Percentiles rank a stretch among this genome's conserved stretches.
These are phyloP conservation scores for Spialia ferax DNA, from an alignment of 2,888 invertebrate genomes.

Conservation along the genomic window DNA sequence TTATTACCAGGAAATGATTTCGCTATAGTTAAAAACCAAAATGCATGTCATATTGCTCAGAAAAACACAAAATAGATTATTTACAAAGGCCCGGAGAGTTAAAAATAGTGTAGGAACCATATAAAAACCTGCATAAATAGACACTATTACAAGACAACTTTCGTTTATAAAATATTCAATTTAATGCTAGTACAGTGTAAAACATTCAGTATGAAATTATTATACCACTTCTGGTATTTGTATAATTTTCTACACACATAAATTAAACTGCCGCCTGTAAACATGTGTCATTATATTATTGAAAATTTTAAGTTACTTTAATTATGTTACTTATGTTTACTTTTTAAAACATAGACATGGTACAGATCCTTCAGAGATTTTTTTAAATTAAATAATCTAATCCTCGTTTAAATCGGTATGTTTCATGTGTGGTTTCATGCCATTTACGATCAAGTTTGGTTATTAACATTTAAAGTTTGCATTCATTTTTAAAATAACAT, in stretches of 20 bases:
- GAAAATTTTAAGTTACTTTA: too few relatives aligned
- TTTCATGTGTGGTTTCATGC: too few relatives aligned
- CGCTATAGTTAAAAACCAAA: not conserved
- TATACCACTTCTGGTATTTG: conserved; percentile 16
- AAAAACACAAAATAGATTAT: not conserved
- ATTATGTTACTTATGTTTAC: too few relatives aligned
- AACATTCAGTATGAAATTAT: conserved; percentile 32
- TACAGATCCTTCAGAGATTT: too few relatives aligned
- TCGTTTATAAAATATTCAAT: conserved; percentile 24
- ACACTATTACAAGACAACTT: conserved; percentile 8
- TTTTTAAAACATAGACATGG: too few relatives aligned
- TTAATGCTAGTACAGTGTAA: conserved; percentile 25
- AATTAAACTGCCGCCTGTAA: conserved; percentile 14
- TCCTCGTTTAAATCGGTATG: too few relatives aligned
- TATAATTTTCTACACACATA: conserved; percentile 18
- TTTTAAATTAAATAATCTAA: too few relatives aligned
- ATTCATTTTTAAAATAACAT: not conserved
- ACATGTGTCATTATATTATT: too few relatives aligned
- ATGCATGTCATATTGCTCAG: not conserved
- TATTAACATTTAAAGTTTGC: not conserved
- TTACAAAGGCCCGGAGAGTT: not conserved
- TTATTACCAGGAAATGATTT: not conserved
- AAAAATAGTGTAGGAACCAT: conserved; percentile 29
- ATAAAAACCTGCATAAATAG: conserved; percentile 7
- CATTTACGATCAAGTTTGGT: not conserved